Evolutionary conservation across 2,113 vertebrate genomes (phyloP).

Genomic region (Marmota flaviventris): DNA sequence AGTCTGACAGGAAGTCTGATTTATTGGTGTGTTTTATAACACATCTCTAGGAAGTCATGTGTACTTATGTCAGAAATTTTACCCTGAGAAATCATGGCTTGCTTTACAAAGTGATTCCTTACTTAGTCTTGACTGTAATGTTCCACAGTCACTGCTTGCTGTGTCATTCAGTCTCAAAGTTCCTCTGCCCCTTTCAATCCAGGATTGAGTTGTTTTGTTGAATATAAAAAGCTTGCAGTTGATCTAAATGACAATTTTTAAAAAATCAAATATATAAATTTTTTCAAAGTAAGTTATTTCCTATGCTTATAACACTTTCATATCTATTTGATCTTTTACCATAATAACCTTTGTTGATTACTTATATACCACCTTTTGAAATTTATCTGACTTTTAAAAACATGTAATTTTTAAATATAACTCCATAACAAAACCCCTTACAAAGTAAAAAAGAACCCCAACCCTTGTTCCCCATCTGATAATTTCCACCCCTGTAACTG

Average conservation of each 20-base stretch:
- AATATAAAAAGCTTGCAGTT: constrained; percentile 92
- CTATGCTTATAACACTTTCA: neutral
- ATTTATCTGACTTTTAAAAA: constrained; percentile 58
- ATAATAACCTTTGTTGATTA: constrained; percentile 29
- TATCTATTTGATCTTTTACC: constrained; percentile 22
- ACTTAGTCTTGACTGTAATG: constrained; percentile 92
- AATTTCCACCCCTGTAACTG: neutral
- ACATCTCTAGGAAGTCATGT: neutral
- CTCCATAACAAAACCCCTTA: constrained; percentile 23
- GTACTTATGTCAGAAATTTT: neutral
- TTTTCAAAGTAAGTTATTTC: constrained; percentile 40
- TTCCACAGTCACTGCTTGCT: constrained; percentile 83
- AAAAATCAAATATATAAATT: constrained; percentile 41
- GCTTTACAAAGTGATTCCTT: constrained; percentile 70
- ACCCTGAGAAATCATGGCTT: neutral
- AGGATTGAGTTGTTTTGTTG: constrained; percentile 88
- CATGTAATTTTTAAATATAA: neutral
- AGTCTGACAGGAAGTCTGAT: neutral
- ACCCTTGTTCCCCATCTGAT: neutral
- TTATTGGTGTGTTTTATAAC: neutral
- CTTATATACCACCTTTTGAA: constrained; percentile 10
- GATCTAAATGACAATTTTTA: constrained; percentile 87
- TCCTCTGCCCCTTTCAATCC: constrained; percentile 92
- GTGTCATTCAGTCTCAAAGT: constrained; percentile 91
- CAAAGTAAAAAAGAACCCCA: neutral